These are phyloP conservation scores for Mycetomoellerius zeteki DNA, from an alignment of 1,140 invertebrate species.

Conservation along the genomic window DNA sequence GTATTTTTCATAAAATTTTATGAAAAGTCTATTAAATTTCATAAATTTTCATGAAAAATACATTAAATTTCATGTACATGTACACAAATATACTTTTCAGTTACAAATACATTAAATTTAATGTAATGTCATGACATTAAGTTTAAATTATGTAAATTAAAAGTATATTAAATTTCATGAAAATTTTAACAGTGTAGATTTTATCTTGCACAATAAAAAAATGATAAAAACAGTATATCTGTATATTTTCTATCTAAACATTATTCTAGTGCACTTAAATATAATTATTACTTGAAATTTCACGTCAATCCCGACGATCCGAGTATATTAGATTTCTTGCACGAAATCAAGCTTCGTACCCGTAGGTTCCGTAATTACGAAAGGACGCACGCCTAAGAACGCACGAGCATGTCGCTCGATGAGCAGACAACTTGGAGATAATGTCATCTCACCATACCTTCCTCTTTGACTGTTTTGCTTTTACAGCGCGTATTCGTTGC, in stretches of 20 bases:
- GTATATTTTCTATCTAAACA: background rate
- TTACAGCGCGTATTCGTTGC: conserved; percentile 33
- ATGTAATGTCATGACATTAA: too few species aligned
- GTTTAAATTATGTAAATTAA: too few species aligned
- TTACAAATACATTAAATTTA: too few species aligned
- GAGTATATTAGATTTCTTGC: conserved; percentile 38
- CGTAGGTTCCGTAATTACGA: conserved; percentile 58
- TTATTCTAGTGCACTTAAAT: background rate
- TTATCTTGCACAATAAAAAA: too few species aligned
- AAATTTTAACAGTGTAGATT: too few species aligned
- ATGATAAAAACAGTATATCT: too few species aligned
- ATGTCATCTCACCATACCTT: conserved; percentile 32
- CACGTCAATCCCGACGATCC: background rate
- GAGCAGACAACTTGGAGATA: conserved; percentile 41
- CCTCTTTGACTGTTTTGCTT: conserved; percentile 13
- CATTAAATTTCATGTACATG: too few species aligned
- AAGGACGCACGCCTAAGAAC: background rate
- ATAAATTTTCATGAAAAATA: too few species aligned
- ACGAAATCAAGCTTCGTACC: conserved; percentile 26
- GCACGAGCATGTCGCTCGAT: conserved; percentile 12
- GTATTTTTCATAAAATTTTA: too few species aligned
- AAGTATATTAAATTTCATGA: too few species aligned
- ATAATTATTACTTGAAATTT: conserved; percentile 33
- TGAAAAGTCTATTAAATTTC: too few species aligned
- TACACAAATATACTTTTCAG: too few species aligned